Conservation (phyloP, 2,888 invertebrate species). For the Octonoba sinensis region DNA sequence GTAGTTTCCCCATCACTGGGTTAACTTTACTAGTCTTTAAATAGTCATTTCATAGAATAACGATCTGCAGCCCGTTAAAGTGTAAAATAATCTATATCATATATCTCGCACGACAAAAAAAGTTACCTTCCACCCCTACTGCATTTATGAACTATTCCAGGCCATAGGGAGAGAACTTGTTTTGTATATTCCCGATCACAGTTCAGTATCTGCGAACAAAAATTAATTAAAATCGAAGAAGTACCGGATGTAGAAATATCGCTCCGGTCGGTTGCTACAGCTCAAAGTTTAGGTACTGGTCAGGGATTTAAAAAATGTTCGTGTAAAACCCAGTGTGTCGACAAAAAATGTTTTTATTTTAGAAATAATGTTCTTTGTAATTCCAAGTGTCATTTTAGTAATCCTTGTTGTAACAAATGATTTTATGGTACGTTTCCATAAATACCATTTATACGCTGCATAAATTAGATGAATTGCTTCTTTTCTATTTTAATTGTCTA, state of each 20-base stretch:
- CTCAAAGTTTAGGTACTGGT: constrained; percentile 48
- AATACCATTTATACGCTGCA: constrained; percentile 42
- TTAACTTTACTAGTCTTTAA: too few species aligned
- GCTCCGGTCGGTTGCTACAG: constrained; percentile 47
- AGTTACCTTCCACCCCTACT: constrained; percentile 52
- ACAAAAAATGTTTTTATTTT: constrained; percentile 42
- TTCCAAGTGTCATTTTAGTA: too few species aligned
- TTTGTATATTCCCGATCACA: too few species aligned
- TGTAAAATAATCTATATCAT: constrained; percentile 3
- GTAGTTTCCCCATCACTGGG: too few species aligned
- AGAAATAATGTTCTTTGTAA: too few species aligned
- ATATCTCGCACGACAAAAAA: constrained; percentile 22
- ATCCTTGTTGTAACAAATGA: too few species aligned
- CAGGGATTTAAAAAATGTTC: constrained; percentile 47
- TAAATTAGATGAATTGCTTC: constrained; percentile 42
- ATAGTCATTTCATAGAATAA: constrained; percentile 53
- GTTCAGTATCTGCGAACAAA: constrained; percentile 46
- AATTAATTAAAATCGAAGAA: constrained; percentile 55
- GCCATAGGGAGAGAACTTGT: constrained; percentile 42
- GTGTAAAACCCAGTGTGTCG: constrained; percentile 48
- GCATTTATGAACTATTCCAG: constrained; percentile 55
- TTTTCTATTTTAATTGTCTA: constrained; percentile 32
- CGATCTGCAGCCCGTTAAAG: constrained; percentile 54
- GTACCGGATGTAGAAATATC: constrained; percentile 48
- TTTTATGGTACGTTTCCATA: constrained; percentile 35